phyloP scores from a whole-genome alignment of 2,797 vertebrate genomes.

The Tiaroga cobitis region DNA sequence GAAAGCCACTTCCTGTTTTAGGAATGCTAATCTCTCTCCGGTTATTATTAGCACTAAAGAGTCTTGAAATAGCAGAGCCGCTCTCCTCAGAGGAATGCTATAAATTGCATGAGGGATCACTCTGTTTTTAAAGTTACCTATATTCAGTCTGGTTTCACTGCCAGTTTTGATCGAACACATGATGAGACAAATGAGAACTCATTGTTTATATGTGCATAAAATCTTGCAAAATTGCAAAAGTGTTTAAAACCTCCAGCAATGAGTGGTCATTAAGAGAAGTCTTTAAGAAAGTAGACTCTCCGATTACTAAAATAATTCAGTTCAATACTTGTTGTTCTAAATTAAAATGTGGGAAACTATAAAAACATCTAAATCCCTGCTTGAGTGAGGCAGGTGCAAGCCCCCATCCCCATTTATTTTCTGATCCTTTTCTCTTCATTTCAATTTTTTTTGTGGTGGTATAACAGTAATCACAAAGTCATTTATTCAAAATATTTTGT shows the following conservation, averaged over 20 bases:
- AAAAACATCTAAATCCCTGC: background rate
- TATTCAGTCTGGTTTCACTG: background rate
- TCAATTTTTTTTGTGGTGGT: background rate
- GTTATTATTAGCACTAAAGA: constrained; percentile 30
- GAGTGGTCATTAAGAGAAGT: background rate
- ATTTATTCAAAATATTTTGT: background rate
- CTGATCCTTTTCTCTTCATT: background rate
- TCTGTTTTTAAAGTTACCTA: background rate
- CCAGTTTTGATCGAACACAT: background rate
- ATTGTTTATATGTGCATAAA: too few relatives aligned
- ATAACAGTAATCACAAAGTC: background rate
- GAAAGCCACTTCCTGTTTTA: constrained; percentile 35
- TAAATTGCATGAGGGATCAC: background rate
- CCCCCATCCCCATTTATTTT: too few relatives aligned
- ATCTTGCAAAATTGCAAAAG: too few relatives aligned
- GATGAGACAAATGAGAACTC: background rate
- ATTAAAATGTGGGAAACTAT: background rate
- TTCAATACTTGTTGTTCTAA: background rate
- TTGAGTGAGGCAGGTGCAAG: too few relatives aligned
- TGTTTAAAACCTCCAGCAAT: background rate
- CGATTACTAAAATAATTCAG: background rate
- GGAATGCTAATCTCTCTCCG: background rate
- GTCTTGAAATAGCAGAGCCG: background rate
- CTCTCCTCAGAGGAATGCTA: constrained; percentile 6
- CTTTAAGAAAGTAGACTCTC: background rate